Evolutionary conservation across 2,113 vertebrate genomes (phyloP).

Genomic region (Semnornis frantzii): DNA sequence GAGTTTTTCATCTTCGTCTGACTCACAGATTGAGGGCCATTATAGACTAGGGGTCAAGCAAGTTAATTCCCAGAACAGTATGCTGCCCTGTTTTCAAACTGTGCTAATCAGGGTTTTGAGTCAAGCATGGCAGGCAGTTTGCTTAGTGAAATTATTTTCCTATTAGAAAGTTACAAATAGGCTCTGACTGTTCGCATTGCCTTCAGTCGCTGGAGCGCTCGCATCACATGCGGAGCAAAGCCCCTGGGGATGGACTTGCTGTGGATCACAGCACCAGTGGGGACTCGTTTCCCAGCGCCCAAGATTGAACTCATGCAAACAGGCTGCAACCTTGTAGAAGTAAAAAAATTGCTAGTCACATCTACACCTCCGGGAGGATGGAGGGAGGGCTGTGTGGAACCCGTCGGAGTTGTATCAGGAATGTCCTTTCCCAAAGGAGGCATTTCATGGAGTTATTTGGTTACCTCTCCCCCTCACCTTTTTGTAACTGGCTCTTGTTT

Average conservation of each 20-base stretch:
- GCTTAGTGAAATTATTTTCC: slow-evolving; percentile 63
- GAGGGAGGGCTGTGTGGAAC: background rate
- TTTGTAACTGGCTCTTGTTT: slow-evolving; percentile 67
- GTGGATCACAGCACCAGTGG: background rate
- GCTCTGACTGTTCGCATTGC: background rate
- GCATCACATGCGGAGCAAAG: background rate
- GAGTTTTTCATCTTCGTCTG: slow-evolving; percentile 62
- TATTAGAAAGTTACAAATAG: slow-evolving; percentile 47
- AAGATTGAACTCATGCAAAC: background rate
- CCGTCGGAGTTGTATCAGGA: background rate
- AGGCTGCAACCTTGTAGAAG: background rate
- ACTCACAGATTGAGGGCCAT: slow-evolving; percentile 65
- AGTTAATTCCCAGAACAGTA: slow-evolving; percentile 65
- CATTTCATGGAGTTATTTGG: slow-evolving; percentile 27
- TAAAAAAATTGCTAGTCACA: background rate
- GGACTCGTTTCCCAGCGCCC: background rate
- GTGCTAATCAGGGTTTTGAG: slow-evolving; percentile 59
- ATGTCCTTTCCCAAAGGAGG: slow-evolving; percentile 25
- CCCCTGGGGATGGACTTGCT: rapidly evolving
- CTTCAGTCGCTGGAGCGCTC: background rate
- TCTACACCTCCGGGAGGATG: background rate
- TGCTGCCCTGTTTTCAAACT: slow-evolving; percentile 60
- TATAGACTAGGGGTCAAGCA: slow-evolving; percentile 50
- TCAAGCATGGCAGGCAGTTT: slow-evolving; percentile 25
- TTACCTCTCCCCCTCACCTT: slow-evolving; percentile 55